Percentiles rank a stretch among this genome's conserved stretches.
Evolutionary conservation across 2,797 vertebrate species (phyloP).

Genomic region (Epinephelus coioides): DNA sequence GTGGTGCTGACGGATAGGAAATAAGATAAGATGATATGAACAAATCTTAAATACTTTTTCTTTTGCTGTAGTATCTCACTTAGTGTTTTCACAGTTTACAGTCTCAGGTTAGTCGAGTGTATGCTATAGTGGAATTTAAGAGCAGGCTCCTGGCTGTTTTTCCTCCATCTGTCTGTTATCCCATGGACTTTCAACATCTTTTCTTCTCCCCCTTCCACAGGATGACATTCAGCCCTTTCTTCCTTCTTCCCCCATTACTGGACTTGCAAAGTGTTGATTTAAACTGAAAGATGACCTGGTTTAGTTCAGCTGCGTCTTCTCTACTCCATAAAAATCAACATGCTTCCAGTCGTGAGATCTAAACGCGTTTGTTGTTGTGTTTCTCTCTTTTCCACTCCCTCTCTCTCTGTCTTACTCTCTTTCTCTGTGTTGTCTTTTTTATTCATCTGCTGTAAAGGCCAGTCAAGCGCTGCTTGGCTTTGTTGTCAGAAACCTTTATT

Average conservation of each 20-base stretch:
- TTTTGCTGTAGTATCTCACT: slow-evolving; percentile 22
- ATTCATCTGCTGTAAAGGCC: slow-evolving; percentile 86
- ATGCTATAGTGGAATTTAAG: slow-evolving; percentile 31
- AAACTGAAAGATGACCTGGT: slow-evolving; percentile 83
- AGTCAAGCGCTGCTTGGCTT: slow-evolving; percentile 86
- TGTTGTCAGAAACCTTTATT: slow-evolving; percentile 92
- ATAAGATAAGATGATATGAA: slow-evolving; percentile 51
- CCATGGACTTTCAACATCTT: slow-evolving; percentile 48
- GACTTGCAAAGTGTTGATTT: slow-evolving; percentile 82
- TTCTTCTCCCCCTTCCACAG: slow-evolving; percentile 37
- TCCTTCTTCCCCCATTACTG: slow-evolving; percentile 68
- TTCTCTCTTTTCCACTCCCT: slow-evolving; percentile 44
- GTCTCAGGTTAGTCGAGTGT: slow-evolving; percentile 20
- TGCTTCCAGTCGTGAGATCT: slow-evolving; percentile 83
- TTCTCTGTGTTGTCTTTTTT: slow-evolving; percentile 85
- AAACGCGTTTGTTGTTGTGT: slow-evolving; percentile 77
- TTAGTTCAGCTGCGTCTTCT: slow-evolving; percentile 80
- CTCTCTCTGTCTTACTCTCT: slow-evolving; percentile 60
- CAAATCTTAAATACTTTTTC: slow-evolving; percentile 15
- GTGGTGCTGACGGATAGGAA: slow-evolving; percentile 53
- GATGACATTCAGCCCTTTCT: slow-evolving; percentile 66
- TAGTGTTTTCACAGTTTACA: slow-evolving; percentile 21
- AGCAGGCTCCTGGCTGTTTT: slow-evolving; percentile 41
- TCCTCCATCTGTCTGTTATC: slow-evolving; percentile 59
- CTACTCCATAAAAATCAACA: slow-evolving; percentile 87